Base-by-base conservation (phyloP, 53 echinoderm and acorn worm species). In the Zoroaster sp. region DNA sequence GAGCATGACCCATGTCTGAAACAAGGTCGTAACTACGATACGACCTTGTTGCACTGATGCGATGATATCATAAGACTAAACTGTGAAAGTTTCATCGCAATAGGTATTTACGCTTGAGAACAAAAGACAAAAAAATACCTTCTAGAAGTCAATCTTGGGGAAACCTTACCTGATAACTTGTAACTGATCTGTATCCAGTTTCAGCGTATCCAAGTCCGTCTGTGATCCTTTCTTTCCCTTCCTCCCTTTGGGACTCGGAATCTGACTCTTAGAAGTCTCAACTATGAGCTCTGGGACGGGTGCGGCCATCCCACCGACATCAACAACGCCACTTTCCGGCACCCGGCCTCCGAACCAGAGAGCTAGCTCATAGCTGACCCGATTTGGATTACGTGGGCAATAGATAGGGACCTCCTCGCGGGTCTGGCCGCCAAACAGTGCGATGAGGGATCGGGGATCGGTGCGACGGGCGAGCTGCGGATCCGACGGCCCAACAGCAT, bases 341-440 rank as follows among this genome's bases (percentile, higher is more conserved):
- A 92, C 99, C 21, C 99, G 88, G 0, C 94, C 96, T 13, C 99
- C 99, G 77, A 99, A 99, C 99, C 96, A 99, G 37, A 92, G 89
- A 0, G 94, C 89, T 69, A 99, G 82, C 40, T 99, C 99, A 37
- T 94, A 96, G 86, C 96, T 94, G 28, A 96, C 88, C 4, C 96
- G 85, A 42, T 71, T 93, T 42, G 94, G 95, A 73, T 96, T 96
- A 15, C 99, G 89, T 0, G 99, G 94, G 45, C 94, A 96, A 77
- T 94, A 92, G 28, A 99, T 90, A 30, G 91, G 83, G 37, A 93
- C 89, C 51, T 99, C 99, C 5, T 94, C 94, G 10, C 99, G 91
- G 4, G 91, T 87, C 23, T 66, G 72, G 25, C 98, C 99, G 7
- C 99, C 99, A 43, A 94, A 99, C 34, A 90, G 83, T 6, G 99